Evolutionary conservation across 1,140 invertebrate genomes (phyloP).

Genomic region (Metaphire vulgaris): DNA sequence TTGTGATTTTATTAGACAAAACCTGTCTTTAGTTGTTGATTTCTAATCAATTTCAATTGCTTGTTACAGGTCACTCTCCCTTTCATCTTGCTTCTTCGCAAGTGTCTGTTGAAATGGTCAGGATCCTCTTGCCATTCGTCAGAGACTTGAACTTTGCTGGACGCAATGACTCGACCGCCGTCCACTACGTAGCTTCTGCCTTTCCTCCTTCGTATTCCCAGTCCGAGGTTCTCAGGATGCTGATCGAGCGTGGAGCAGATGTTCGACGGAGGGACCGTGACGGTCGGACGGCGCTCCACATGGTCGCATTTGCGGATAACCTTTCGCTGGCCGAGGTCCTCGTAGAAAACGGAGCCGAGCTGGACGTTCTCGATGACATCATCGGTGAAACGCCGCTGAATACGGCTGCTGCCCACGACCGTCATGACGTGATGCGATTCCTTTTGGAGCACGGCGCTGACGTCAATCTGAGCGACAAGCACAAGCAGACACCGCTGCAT

Average conservation of each 20-base stretch:
- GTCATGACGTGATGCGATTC: neutral
- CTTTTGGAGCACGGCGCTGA: neutral
- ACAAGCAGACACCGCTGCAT: neutral
- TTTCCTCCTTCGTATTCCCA: neutral
- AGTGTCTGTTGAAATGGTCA: constrained; percentile 4
- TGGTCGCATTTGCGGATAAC: neutral
- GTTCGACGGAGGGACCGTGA: neutral
- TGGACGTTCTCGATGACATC: neutral
- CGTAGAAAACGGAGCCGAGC: neutral
- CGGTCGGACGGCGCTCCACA: constrained; percentile 4
- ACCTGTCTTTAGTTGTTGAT: too few relatives aligned
- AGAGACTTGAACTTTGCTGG: neutral
- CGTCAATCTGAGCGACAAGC: neutral
- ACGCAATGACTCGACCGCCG: neutral
- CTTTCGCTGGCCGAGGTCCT: neutral
- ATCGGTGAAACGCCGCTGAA: constrained; percentile 1
- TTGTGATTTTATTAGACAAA: too few relatives aligned
- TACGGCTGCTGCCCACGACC: neutral
- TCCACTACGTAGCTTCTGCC: neutral
- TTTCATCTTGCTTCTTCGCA: neutral
- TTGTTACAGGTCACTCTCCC: neutral
- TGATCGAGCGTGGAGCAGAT: neutral
- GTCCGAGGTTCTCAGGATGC: neutral
- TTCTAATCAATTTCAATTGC: too few relatives aligned
- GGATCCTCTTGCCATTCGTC: neutral